A percentile compares a stretch with the other conserved stretches of the same genome.
Evolutionary conservation across 2,113 vertebrate species (phyloP).

Genomic region (Acrocephalus arundinaceus): DNA sequence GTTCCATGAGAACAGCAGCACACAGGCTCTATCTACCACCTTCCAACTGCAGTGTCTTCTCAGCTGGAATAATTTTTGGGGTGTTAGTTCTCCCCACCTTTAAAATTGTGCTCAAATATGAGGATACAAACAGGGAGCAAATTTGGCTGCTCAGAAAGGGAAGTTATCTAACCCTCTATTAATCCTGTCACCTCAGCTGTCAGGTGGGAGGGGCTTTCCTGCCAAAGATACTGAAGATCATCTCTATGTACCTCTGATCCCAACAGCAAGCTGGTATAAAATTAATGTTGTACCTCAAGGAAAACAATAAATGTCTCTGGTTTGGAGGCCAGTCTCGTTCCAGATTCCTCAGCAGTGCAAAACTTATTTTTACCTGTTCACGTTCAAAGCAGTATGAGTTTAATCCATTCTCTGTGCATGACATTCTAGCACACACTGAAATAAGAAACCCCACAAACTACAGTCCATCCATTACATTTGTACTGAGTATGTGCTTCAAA

Average conservation of each 20-base stretch:
- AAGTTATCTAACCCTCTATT: background rate
- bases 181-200: background rate
- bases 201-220: background rate
- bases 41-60: background rate
- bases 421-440: background rate
- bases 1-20: background rate
- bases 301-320: background rate
- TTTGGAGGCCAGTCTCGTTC: background rate
- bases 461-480: background rate
- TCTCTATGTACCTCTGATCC: background rate
- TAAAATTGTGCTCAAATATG: background rate
- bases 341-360: background rate
- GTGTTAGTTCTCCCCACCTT: background rate
- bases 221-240: background rate
- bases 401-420: background rate
- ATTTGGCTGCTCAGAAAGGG: background rate
- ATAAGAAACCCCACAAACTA: background rate
- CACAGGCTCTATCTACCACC: fast-evolving
- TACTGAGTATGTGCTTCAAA: background rate
- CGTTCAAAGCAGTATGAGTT: background rate
- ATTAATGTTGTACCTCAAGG: background rate
- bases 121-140: background rate
- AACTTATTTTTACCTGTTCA: background rate
- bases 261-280: background rate
- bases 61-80: background rate